A percentile compares a stretch with the other conserved stretches of the same genome.
phyloP scores from a whole-genome alignment of 2,888 invertebrate genomes.

The Heliconius sara region DNA sequence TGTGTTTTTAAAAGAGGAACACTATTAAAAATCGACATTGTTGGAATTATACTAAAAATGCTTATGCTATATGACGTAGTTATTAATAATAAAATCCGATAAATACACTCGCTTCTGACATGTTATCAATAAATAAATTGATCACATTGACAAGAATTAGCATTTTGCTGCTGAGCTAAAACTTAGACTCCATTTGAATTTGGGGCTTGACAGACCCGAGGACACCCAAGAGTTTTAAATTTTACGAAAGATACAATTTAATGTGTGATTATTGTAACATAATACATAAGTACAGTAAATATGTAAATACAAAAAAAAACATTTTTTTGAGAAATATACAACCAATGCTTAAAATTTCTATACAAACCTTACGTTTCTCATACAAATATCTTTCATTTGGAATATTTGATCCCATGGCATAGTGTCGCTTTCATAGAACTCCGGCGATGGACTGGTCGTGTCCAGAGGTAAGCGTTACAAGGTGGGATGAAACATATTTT shows the following conservation, averaged over 20 bases:
- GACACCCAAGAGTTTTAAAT: not conserved
- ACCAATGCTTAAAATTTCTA: slow-evolving; percentile 2
- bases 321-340: too few species aligned
- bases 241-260: not conserved
- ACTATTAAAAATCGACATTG: too few species aligned
- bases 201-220: too few species aligned
- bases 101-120: not conserved
- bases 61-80: too few species aligned
- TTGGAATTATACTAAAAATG: too few species aligned
- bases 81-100: too few species aligned
- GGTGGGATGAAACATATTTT: slow-evolving; percentile 24
- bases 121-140: not conserved
- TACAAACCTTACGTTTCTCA: slow-evolving; percentile 41
- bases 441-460: slow-evolving; percentile 77
- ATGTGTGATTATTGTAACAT: too few species aligned
- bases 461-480: slow-evolving; percentile 46
- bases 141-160: not conserved
- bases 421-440: slow-evolving; percentile 82
- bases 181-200: too few species aligned
- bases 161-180: not conserved
- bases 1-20: too few species aligned
- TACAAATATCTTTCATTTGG: slow-evolving; percentile 51
- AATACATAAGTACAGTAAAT: too few species aligned
- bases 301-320: not conserved
- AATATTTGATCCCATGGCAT: slow-evolving; percentile 85